These are phyloP conservation scores for Eretmochelys imbricata DNA, from an alignment of 2,113 vertebrate genomes.

Conservation along the genomic window DNA sequence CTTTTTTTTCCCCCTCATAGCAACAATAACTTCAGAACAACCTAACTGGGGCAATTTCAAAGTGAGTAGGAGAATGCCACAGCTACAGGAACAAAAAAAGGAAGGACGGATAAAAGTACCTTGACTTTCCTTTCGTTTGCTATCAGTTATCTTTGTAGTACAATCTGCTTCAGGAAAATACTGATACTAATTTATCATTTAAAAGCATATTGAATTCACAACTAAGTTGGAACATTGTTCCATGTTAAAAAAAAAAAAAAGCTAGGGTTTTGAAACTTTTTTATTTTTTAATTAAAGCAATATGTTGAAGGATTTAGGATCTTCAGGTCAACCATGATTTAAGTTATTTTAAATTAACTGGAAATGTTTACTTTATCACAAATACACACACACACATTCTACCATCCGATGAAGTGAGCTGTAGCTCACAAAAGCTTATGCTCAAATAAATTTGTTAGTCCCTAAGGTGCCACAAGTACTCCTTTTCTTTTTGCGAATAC, in stretches of 20 bases:
- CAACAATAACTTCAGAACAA: slow-evolving; percentile 49
- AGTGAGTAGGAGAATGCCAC: slow-evolving; percentile 9
- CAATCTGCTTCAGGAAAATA: slow-evolving; percentile 10
- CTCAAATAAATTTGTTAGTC: too few relatives aligned
- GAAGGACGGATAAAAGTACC: slow-evolving; percentile 1
- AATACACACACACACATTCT: fast-evolving
- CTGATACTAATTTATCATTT: not conserved
- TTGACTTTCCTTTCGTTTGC: slow-evolving; percentile 24
- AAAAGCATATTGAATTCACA: slow-evolving; percentile 14
- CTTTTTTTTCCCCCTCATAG: not conserved
- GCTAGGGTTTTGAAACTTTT: not conserved
- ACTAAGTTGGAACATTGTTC: slow-evolving; percentile 4
- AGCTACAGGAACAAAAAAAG: not conserved
- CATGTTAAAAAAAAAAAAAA: not conserved
- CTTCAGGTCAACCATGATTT: not conserved
- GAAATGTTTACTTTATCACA: not conserved
- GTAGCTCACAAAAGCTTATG: too few relatives aligned
- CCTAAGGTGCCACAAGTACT: too few relatives aligned
- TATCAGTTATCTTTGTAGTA: not conserved
- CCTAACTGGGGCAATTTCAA: slow-evolving; percentile 46
- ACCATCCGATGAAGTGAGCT: not conserved
- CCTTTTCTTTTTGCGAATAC: too few relatives aligned
- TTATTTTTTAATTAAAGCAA: not conserved
- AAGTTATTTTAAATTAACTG: not conserved
- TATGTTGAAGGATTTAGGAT: not conserved